These are phyloP conservation scores for Daktulosphaira vitifoliae DNA, from an alignment of 1,140 invertebrate genomes.

Conservation along the genomic window DNA sequence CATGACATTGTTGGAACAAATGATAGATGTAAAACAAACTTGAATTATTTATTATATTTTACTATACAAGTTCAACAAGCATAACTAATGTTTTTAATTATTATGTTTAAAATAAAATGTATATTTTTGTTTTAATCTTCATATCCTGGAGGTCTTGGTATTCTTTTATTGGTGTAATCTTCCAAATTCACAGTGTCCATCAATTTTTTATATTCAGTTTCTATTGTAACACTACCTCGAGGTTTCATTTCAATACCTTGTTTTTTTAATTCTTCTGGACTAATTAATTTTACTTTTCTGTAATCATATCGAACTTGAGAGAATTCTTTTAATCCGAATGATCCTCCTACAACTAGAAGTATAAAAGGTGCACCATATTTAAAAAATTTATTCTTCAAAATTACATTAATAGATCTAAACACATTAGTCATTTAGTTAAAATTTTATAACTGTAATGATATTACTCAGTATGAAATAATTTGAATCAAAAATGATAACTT, in stretches of 20 bases:
- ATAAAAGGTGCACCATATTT: constrained; percentile 59
- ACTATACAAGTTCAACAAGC: not conserved
- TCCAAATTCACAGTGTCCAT: constrained; percentile 35
- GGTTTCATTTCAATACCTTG: constrained; percentile 57
- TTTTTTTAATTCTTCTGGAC: constrained; percentile 54
- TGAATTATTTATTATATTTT: constrained; percentile 3
- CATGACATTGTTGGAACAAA: constrained; percentile 18
- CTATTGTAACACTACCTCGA: constrained; percentile 56
- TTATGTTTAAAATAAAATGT: not conserved
- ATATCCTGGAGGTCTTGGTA: constrained; percentile 22
- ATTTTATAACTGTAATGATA: too few species aligned
- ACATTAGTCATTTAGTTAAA: not conserved
- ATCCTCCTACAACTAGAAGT: constrained; percentile 56
- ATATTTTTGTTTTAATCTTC: constrained; percentile 2
- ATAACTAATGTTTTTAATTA: not conserved
- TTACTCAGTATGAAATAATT: too few species aligned
- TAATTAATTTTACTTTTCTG: constrained; percentile 50
- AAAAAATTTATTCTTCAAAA: constrained; percentile 42
- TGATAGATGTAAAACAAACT: constrained; percentile 18
- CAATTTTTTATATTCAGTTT: constrained; percentile 62
- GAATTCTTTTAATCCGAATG: constrained; percentile 61
- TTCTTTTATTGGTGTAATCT: constrained; percentile 18
- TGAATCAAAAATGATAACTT: too few species aligned
- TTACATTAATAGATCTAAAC: not conserved
- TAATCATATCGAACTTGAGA: constrained; percentile 61